A percentile compares a stretch with the other conserved stretches of the same genome.
These are phyloP conservation scores for Typhlomys cinereus DNA, from an alignment of 2,113 vertebrate genomes.

Conservation along the genomic window DNA sequence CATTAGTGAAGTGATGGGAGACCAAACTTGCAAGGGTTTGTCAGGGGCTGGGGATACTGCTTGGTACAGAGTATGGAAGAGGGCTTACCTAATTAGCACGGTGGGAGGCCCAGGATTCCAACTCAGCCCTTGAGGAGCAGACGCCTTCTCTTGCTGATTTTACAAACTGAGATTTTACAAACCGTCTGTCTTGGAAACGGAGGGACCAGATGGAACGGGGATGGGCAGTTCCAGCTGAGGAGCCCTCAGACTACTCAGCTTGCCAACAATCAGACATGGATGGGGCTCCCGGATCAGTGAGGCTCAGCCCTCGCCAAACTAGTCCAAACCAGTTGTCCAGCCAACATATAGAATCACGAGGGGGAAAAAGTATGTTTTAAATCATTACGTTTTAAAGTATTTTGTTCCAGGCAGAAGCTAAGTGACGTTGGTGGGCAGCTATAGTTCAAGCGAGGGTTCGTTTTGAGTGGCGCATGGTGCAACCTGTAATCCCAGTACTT, in stretches of 20 bases:
- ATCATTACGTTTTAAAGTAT: not conserved
- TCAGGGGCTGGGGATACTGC: not conserved
- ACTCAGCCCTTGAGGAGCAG: not conserved
- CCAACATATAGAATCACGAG: too few species aligned
- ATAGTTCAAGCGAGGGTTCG: not conserved
- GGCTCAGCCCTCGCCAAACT: not conserved
- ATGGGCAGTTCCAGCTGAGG: not conserved
- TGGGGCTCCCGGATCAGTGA: not conserved
- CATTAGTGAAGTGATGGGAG: not conserved
- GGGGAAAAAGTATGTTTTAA: not conserved
- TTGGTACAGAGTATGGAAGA: not conserved
- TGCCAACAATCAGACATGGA: too few species aligned
- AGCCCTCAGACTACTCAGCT: not conserved
- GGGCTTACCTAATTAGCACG: too few species aligned
- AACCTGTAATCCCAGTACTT: not conserved
- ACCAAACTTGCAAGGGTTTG: not conserved
- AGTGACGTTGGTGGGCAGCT: not conserved
- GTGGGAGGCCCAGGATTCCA: not conserved
- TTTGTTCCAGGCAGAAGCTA: not conserved
- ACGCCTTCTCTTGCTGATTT: not conserved
- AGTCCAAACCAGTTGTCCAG: not conserved
- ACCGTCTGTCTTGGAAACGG: not conserved
- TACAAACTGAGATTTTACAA: not conserved
- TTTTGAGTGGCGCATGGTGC: not conserved
- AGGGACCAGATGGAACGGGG: not conserved